phyloP scores from a whole-genome alignment of 35 echinoderm and acorn worm genomes.

The Chiridota heheva region DNA sequence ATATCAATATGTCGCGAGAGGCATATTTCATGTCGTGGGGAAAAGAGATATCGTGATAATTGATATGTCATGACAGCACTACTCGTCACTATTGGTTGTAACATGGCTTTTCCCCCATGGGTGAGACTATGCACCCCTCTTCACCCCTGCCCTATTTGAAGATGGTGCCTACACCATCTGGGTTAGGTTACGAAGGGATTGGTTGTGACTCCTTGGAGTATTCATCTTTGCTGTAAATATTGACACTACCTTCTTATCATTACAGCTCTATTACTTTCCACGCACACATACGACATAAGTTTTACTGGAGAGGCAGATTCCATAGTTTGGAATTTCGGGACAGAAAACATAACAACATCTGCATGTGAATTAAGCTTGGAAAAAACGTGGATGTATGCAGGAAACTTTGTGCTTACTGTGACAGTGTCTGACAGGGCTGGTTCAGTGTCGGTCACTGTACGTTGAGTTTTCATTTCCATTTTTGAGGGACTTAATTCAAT shows the following conservation, averaged over 20 bases:
- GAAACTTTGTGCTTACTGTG: conserved; percentile 1
- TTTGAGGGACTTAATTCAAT: background rate
- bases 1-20: no score
- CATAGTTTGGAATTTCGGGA: conserved; percentile 16
- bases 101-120: no score
- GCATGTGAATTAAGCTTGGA: background rate
- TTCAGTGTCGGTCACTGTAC: background rate
- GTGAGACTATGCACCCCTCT: no score
- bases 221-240: background rate
- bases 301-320: conserved; percentile 12
- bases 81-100: no score
- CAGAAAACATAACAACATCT: background rate
- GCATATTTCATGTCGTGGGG: no score
- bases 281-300: background rate
- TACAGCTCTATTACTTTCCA: conserved; percentile 11
- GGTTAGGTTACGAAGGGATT: background rate
- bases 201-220: background rate
- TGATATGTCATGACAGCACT: no score
- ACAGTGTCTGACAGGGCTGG: conserved; percentile 6
- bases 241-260: background rate
- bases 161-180: background rate
- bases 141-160: background rate
- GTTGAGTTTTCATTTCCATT: background rate
- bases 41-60: no score
- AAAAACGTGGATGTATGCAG: conserved; percentile 7